These are phyloP conservation scores for Embidobia sp. DNA, from an alignment of 2,888 invertebrate genomes.

Conservation along the genomic window DNA sequence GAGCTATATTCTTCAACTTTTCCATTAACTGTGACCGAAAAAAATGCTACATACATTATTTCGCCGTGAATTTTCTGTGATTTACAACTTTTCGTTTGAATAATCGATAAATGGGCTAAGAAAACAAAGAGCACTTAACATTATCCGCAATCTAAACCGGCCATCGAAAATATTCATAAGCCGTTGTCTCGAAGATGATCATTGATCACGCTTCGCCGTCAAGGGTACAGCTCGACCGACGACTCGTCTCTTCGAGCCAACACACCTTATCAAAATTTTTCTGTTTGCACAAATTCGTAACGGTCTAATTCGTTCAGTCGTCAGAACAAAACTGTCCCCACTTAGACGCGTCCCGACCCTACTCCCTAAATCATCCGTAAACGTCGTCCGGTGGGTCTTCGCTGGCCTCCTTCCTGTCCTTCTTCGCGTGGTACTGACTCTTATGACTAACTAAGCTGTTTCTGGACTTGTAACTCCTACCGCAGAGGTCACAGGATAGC, in stretches of 20 bases:
- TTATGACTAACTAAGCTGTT: conserved; percentile 82
- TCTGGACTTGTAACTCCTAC: conserved; percentile 81
- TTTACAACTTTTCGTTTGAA: too few relatives aligned
- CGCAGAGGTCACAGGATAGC: conserved; percentile 82
- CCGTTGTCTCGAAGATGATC: background rate
- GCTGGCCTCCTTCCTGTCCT: conserved; percentile 73
- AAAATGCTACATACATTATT: too few relatives aligned
- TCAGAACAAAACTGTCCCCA: background rate
- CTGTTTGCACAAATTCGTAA: background rate
- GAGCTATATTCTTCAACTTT: too few relatives aligned
- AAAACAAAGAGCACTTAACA: conserved; percentile 2
- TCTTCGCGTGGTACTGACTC: conserved; percentile 82
- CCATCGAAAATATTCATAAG: background rate
- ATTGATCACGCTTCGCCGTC: conserved; percentile 2
- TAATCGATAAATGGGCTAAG: conserved; percentile 13
- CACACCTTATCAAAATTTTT: background rate
- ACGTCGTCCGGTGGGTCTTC: conserved; percentile 64
- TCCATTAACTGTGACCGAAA: too few relatives aligned
- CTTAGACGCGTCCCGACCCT: background rate
- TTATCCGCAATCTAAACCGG: conserved; percentile 6
- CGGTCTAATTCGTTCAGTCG: background rate
- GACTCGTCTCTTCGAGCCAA: background rate
- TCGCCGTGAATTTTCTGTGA: too few relatives aligned
- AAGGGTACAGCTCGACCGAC: background rate
- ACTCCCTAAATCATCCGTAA: conserved; percentile 20